phyloP scores from a whole-genome alignment of 2,888 invertebrate species.

The Bimastos eiseni region DNA sequence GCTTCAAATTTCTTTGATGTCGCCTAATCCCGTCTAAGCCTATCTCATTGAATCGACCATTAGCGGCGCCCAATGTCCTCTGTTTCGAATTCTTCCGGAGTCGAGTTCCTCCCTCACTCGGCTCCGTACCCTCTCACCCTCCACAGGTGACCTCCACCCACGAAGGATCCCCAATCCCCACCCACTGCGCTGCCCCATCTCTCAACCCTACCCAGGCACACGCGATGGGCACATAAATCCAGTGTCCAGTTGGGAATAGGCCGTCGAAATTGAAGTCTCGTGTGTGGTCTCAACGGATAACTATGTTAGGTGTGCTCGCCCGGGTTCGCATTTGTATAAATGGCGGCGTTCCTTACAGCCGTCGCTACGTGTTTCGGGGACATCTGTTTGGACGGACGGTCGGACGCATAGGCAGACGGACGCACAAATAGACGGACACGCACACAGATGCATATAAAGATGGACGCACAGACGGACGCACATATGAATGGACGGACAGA shows the following conservation, averaged over 20 bases:
- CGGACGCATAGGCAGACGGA: too few species aligned
- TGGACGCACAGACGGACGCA: not conserved
- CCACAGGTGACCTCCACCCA: not conserved
- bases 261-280: conserved; percentile 7
- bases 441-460: not conserved
- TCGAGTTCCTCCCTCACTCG: not conserved
- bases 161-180: not conserved
- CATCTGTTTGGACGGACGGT: not conserved
- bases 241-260: not conserved
- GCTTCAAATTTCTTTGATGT: not conserved
- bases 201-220: not conserved
- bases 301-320: not conserved
- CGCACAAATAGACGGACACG: not conserved
- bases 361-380: not conserved
- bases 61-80: not conserved
- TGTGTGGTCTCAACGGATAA: not conserved
- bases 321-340: not conserved
- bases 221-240: not conserved
- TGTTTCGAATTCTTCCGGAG: not conserved
- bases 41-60: not conserved
- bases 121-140: not conserved
- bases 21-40: not conserved
- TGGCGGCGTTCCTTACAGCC: conserved; percentile 13
- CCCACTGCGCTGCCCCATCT: not conserved
- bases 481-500: not conserved